phyloP scores from a whole-genome alignment of 2,888 invertebrate species.

The Onthophagus sagittarius region DNA sequence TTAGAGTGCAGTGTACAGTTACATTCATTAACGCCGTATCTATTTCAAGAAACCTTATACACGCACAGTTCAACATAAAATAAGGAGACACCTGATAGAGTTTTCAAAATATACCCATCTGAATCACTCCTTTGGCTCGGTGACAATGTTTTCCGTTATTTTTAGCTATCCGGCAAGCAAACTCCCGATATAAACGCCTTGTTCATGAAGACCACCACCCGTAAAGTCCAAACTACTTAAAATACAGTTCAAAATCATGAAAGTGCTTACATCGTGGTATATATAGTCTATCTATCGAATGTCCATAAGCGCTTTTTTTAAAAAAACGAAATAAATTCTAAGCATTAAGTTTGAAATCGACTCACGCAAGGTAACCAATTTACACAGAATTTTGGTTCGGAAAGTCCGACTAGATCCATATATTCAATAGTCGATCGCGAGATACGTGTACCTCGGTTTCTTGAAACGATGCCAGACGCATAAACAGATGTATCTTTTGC shows the following conservation, averaged over 20 bases:
- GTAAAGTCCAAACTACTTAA: neutral
- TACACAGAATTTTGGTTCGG: neutral
- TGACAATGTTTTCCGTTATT: slow-evolving; percentile 19
- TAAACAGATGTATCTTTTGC: slow-evolving; percentile 7
- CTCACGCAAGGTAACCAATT: neutral
- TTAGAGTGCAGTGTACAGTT: neutral
- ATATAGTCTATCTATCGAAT: no score
- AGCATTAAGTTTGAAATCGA: neutral
- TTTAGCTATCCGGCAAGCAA: slow-evolving; percentile 4
- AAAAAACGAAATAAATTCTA: neutral
- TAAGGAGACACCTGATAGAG: slow-evolving; percentile 21
- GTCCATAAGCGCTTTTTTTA: neutral
- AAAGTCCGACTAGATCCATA: neutral
- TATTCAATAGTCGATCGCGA: slow-evolving; percentile 4
- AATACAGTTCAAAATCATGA: neutral
- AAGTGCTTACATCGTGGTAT: neutral
- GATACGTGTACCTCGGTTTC: slow-evolving; percentile 8
- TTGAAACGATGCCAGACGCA: slow-evolving; percentile 18
- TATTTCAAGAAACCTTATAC: slow-evolving; percentile 15
- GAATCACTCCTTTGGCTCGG: slow-evolving; percentile 18
- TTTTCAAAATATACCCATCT: slow-evolving; percentile 17
- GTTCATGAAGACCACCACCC: neutral
- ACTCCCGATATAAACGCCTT: neutral
- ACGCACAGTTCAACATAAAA: slow-evolving; percentile 11
- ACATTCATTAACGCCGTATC: slow-evolving; percentile 20